phyloP scores from a whole-genome alignment of 2,888 invertebrate species.

The Anagyrus pseudococci region DNA sequence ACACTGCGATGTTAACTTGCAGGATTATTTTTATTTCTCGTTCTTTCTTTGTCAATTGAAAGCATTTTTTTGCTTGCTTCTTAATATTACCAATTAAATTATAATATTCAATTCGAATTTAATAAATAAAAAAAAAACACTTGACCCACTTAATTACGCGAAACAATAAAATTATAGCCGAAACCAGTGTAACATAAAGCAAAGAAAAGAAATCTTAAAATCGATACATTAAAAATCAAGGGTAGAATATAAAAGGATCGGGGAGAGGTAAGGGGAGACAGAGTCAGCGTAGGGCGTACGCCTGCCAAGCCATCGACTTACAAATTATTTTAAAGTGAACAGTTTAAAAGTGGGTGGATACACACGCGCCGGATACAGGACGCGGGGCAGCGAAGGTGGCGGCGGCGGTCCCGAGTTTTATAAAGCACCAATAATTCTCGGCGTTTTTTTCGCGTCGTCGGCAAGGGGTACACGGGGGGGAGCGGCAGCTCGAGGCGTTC shows the following conservation, averaged over 20 bases:
- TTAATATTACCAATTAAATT: too few species aligned
- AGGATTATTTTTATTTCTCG: too few species aligned
- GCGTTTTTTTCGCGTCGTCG: constrained; percentile 15
- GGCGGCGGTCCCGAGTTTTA: not conserved
- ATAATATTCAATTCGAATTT: too few species aligned
- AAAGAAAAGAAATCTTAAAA: constrained; percentile 6
- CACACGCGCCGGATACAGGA: not conserved
- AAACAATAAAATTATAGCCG: constrained; percentile 25
- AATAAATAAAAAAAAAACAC: constrained; percentile 7
- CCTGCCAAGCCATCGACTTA: constrained; percentile 20
- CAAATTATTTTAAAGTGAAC: constrained; percentile 36
- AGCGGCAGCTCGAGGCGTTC: constrained; percentile 22
- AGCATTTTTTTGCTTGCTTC: too few species aligned
- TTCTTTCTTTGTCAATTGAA: too few species aligned
- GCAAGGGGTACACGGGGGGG: too few species aligned
- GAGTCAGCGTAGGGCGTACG: not conserved
- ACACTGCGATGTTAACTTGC: too few species aligned
- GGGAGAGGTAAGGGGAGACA: not conserved
- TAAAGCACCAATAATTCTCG: constrained; percentile 34
- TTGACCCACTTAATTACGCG: constrained; percentile 5
- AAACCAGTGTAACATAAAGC: not conserved
- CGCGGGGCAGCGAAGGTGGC: too few species aligned
- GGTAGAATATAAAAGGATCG: not conserved
- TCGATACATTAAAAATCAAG: constrained; percentile 21
- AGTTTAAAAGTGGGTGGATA: constrained; percentile 32